Conservation (phyloP, 2,888 invertebrate genomes). For the Meliscaeva auricollis region DNA sequence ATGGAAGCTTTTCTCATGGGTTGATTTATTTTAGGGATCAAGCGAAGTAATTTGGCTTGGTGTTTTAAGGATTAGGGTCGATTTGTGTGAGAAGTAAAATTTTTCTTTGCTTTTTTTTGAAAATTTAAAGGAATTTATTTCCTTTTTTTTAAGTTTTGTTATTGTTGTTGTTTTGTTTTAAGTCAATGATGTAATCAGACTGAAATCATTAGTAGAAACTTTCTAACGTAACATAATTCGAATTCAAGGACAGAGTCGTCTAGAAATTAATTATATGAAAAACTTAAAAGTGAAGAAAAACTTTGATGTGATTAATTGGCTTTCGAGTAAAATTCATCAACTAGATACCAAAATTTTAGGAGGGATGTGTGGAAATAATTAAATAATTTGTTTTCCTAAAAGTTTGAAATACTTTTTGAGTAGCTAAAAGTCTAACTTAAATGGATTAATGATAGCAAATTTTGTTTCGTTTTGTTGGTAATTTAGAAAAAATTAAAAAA, state of each 20-base stretch:
- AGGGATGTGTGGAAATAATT: too few relatives aligned
- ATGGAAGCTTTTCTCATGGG: constrained; percentile 6
- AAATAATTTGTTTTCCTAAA: too few relatives aligned
- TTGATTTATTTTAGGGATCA: constrained; percentile 39
- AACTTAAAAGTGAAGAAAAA: background rate
- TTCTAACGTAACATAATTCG: too few relatives aligned
- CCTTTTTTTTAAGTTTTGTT: too few relatives aligned
- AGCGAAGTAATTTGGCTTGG: constrained; percentile 17
- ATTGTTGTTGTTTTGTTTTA: constrained; percentile 11
- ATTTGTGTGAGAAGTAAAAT: constrained; percentile 1
- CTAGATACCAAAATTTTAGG: too few relatives aligned
- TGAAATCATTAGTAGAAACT: constrained; percentile 3
- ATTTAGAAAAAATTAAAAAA: too few relatives aligned
- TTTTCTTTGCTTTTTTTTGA: background rate
- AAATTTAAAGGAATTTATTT: constrained; percentile 1
- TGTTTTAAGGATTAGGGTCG: constrained; percentile 6
- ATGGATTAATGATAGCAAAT: too few relatives aligned
- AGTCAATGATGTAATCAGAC: background rate
- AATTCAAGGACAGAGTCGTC: background rate
- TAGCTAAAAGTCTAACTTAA: too few relatives aligned
- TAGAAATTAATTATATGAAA: constrained; percentile 14
- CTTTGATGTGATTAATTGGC: background rate
- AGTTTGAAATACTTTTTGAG: too few relatives aligned
- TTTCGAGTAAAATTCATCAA: background rate
- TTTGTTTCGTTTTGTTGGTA: too few relatives aligned